Base-by-base conservation (phyloP, 2,888 invertebrate species). In the Netelia melanura region DNA sequence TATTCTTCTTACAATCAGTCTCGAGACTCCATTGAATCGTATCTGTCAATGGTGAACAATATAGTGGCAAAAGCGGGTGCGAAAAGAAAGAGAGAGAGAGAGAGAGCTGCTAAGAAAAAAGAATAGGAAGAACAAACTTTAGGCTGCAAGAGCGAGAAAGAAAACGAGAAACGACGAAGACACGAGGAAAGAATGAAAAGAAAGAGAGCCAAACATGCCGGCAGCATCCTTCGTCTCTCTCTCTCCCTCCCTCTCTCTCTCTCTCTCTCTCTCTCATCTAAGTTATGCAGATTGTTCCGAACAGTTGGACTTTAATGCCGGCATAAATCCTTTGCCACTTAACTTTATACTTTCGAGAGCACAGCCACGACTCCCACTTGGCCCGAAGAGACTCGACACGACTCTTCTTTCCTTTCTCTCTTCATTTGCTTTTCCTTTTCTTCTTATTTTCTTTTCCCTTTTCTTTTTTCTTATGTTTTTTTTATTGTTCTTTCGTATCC, bases 261-360 rank as follows among this genome's bases (percentile, higher is more conserved):
- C 25, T 30, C 80, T 65, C 75, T 76, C 64, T 74, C 52, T 82
- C 74, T 71, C 89, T 75, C 85, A 76, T 77, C 89, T 91, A 91
- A 92, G 92, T 92, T 93, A 92, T 92, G 92, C 91, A 92, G 91
- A 92, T 92, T 92, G 92, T 92, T 92, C 90, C 89, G 90, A 91
- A 93, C 92, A 92, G 91, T 92, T 91, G 91, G 92, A 92, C 93
- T 93, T 93, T 93, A 92, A 93, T 93, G 90, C 89, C 89, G 88
- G 89, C 92, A 92, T 93, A 93, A 93, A 93, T 93, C 92, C 92
- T 92, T 91, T 91, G 89, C 92, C 93, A 92, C 92, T 93, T 93
- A 92, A 92, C 91, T 92, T 92, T 91, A 92, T 92, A 92, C 90
- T 90, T 88, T 91, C 87, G 87, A 86, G 90, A 90, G 90, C 89